Base-by-base conservation (phyloP, 2,113 vertebrate genomes). In the Elanoides forficatus region DNA sequence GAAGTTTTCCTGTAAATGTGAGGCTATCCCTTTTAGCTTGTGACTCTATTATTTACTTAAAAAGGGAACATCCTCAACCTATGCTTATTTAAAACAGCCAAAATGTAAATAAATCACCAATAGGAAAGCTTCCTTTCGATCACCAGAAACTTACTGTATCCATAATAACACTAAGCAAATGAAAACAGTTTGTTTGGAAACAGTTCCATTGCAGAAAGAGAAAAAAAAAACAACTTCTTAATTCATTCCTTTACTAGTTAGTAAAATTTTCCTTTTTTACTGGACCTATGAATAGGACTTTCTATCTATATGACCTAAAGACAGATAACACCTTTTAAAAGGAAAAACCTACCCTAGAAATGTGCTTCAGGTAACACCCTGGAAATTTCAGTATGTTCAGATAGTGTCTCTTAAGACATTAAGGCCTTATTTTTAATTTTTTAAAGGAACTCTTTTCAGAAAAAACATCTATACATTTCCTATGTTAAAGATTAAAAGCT, bases 81-180 rank as follows among this genome's bases (percentile, higher is more conserved):
- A 47, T 84, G 52, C 62, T 88, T 65, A 65, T 59, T 90, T 91
- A 25, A 56, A 92, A n/a, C 11, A 89, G 45, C 27, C 59, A 89
- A 81, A 82, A 74, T 25, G 3, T 66, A 90, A 70, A 70, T 43
- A 62, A 76, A 72, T 70, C 32, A 34, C 13, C 62, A 90, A n/a
- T 29, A 80, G 92, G 47, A 80, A 87, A 81, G 47, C 10, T 63
- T 50, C 30, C 32, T 59, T 93, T 93, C 86, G 15, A 84, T 76
- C 68, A 92, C 40, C 72, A 85, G 76, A 92, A 95, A 88, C 86
- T 93, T 87, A 91, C 79, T 95, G 94, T 76, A 93, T 93, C 86
- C 85, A 59, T 55, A 48, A 13, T 27, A 42, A 16, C 92, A 87
- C 52, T 75, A 72, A 72, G 26, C 36, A 92, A 84, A 79, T 84